Percentiles rank a stretch among this genome's conserved stretches.
phyloP scores from a whole-genome alignment of 2,113 vertebrate genomes.

The Heptranchias perlo region DNA sequence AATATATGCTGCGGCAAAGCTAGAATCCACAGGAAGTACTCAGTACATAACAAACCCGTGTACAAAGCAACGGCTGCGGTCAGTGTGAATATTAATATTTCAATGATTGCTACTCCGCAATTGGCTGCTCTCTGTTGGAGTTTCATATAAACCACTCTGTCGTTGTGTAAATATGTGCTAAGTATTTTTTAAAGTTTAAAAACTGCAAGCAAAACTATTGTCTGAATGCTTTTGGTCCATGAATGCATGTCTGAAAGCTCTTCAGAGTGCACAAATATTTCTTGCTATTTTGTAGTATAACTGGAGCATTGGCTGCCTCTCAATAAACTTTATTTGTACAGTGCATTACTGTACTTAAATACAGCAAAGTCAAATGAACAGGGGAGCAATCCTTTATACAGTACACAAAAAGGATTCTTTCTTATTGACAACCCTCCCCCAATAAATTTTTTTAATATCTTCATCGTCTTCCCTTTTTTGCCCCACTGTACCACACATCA shows the following conservation, averaged over 20 bases:
- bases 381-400: neutral
- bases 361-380: no score
- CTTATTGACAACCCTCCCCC: neutral
- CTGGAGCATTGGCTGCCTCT: neutral
- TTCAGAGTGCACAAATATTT: neutral
- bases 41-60: neutral
- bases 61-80: neutral
- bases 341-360: neutral
- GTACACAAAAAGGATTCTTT: neutral
- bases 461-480: neutral
- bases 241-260: neutral
- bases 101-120: neutral
- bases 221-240: neutral
- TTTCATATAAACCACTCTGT: neutral
- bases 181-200: neutral
- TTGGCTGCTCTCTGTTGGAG: neutral
- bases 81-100: neutral
- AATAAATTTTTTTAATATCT: neutral
- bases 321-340: neutral
- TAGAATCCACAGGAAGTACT: neutral
- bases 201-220: neutral
- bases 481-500: neutral
- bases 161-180: neutral
- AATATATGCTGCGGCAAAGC: neutral
- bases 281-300: neutral